Base-by-base conservation (phyloP, 2,797 vertebrate species). In the Onychomys arenicola region DNA sequence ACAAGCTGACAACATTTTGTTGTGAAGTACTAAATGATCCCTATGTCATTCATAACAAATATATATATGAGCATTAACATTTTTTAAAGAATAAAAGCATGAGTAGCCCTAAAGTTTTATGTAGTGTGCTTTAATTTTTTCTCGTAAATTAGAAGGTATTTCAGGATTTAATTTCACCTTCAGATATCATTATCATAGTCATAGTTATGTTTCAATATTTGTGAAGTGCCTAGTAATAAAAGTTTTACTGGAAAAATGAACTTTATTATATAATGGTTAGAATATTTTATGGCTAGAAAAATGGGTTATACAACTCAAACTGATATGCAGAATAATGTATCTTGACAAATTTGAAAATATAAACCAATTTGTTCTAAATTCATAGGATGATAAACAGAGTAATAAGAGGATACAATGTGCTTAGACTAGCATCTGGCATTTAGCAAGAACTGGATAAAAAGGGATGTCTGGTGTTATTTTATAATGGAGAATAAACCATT, bases 171-270 rank as follows among this genome's bases (percentile, higher is more conserved):
- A 77, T 12, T 89, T 21, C 80, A 32, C 43, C 23, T 69, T 89
- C 16, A 32, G 29, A 75, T 49, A 46, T 90, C 52, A 69, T 81
- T 34, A 63, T 88, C 55, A 76, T 69, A 94, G n/a, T 37, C 83
- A n/a, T 59, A 82, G 32, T 49, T 94, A 37, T 75, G 25, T 92
- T 93, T 96, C 81, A 96, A 76, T 49, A 84, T 81, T 37, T 49
- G 2, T 67, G 94, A 63, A 89, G 4, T 46, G 4, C 25, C 67
- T 96, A 25, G 63, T 91, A 65, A 40, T 77, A 97, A 59, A 80
- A 91, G 23, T 73, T 87, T 88, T 52, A 43, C 6, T 43, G 32
- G 19, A 67, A 46, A 83, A 94, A 85, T 77, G 55, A 95, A n/a
- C 32, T 95, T 90, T 11, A 78, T 61, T 87, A 40, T 14, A 43